Evolutionary conservation across 2,113 vertebrate species (phyloP), one percentile per base, ranked within the genome.

Genomic region (Perccottus glenii): DNA sequence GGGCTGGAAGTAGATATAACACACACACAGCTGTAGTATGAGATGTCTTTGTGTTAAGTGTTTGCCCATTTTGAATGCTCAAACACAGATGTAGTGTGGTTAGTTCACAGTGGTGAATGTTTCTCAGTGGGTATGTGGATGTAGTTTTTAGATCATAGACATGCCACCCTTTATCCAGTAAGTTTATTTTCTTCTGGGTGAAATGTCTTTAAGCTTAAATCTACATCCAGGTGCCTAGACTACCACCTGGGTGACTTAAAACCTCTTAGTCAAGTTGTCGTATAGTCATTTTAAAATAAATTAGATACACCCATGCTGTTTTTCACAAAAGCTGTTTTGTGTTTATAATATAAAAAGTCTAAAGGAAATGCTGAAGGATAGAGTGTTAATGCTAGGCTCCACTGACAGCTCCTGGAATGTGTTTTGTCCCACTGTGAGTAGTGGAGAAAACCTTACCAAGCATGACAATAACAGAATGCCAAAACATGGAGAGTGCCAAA

Each of bases 381-480:
- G 40, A 74, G 64, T 77, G 67, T 56, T 76, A 63, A 68, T 68
- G 73, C 19, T 11, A 75, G 68, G 52, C 72, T 84, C 81, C 64
- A 65, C 82, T 87, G 83, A 84, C 81, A 82, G 64, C 46, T 68
- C 57, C 64, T 63, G 67, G 70, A 85, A 81, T 42, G 35, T 69
- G 69, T 73, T 79, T 67, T 72, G 51, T 77, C 32, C 74, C 78
- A 76, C 60, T 42, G 63, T 77, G 77, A 80, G 79, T 73, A 83
- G 79, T 16, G 32, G 40, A 77, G 60, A 63, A 80, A 88, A 73
- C 70, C 75, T 83, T 66, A 74, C 84, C 77, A 65, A 68, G 80
- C 84, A 68, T 80, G 80, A 90, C 87, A 77, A 87, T 76, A 85
- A 84, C 77, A 82, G 77, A 86, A 77, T 73, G 84, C 74, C 70